These are phyloP conservation scores for Eupsilia transversa DNA, from an alignment of 2,888 invertebrate genomes.

Conservation along the genomic window DNA sequence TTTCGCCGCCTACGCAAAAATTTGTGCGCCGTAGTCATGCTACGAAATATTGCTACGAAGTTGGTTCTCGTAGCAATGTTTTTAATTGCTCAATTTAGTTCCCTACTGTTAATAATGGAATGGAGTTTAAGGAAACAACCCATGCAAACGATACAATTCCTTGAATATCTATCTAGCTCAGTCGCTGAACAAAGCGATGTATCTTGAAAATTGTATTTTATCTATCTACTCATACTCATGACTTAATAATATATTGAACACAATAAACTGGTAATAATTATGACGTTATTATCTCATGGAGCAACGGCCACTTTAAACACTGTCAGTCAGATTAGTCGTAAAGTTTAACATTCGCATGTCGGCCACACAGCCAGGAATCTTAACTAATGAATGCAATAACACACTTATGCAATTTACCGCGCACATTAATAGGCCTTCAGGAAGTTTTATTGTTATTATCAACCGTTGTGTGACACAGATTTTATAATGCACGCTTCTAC, in stretches of 20 bases:
- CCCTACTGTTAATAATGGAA: not conserved
- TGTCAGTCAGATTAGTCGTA: constrained; percentile 31
- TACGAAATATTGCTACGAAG: constrained; percentile 16
- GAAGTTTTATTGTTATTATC: constrained; percentile 55
- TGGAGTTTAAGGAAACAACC: not conserved
- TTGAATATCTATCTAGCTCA: not conserved
- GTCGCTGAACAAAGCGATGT: not conserved
- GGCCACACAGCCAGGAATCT: constrained; percentile 39
- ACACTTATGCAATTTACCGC: constrained; percentile 33
- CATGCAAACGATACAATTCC: not conserved
- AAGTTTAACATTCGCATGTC: constrained; percentile 18
- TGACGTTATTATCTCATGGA: constrained; percentile 1
- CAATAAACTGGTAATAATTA: constrained; percentile 19
- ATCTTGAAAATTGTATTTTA: not conserved
- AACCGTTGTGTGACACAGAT: constrained; percentile 60
- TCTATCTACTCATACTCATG: too few species aligned
- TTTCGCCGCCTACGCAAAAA: not conserved
- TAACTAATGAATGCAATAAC: constrained; percentile 53
- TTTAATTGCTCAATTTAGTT: not conserved
- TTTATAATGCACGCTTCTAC: constrained; percentile 63
- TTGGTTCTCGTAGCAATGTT: constrained; percentile 16
- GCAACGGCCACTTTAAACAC: constrained; percentile 18
- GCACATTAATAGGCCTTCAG: constrained; percentile 49
- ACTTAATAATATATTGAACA: constrained; percentile 7
- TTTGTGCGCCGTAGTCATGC: not conserved